Conservation (phyloP, 2,797 vertebrate genomes). For the Uromys caudimaculatus region DNA sequence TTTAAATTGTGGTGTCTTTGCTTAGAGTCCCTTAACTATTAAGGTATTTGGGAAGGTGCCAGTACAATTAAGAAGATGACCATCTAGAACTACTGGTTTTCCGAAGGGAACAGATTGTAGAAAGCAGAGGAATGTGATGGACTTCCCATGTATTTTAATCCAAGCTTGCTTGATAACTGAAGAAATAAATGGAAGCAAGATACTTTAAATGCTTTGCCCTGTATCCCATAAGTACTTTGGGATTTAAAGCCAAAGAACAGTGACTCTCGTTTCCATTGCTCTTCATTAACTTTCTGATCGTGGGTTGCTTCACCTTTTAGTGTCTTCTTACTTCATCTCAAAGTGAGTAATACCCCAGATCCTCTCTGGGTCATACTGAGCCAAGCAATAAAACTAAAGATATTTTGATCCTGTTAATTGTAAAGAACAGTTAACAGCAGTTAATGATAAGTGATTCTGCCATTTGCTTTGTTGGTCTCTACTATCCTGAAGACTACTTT, state of each 20-base stretch:
- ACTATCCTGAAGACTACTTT: not conserved
- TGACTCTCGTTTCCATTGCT: not conserved
- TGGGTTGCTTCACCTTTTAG: not conserved
- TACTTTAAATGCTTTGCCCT: not conserved
- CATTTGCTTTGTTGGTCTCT: not conserved
- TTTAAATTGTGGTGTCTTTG: slow-evolving; percentile 43
- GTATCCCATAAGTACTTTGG: not conserved
- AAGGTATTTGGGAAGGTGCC: not conserved
- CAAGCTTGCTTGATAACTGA: slow-evolving; percentile 10
- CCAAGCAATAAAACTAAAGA: not conserved
- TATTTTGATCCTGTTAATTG: slow-evolving; percentile 23
- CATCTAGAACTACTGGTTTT: not conserved
- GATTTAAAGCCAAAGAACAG: slow-evolving; percentile 6
- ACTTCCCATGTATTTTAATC: not conserved
- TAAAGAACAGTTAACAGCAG: slow-evolving; percentile 6
- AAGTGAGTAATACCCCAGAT: not conserved
- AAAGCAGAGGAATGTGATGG: not conserved
- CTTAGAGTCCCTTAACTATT: not conserved
- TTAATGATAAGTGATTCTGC: not conserved
- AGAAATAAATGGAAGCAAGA: not conserved
- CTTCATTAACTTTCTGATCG: not conserved
- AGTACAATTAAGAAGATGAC: not conserved
- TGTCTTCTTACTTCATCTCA: slow-evolving; percentile 5
- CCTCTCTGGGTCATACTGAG: not conserved
- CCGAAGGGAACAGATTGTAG: not conserved